Conservation (phyloP, 2,113 vertebrate genomes). For the human region DNA sequence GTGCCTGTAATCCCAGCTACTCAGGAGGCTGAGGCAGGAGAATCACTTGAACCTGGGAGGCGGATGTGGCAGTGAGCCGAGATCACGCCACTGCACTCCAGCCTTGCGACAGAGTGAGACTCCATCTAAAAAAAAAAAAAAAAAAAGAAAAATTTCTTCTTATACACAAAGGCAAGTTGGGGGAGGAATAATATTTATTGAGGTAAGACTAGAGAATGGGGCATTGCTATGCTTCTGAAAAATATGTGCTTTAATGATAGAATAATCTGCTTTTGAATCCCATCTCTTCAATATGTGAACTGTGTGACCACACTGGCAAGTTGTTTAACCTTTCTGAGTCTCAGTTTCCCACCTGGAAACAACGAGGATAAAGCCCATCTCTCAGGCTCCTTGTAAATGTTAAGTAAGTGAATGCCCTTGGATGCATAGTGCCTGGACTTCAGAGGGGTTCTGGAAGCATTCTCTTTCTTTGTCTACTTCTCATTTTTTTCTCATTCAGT, state of each 20-base stretch:
- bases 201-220: neutral
- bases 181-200: neutral
- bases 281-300: neutral
- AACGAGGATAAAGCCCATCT: neutral
- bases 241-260: neutral
- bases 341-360: neutral
- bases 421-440: neutral
- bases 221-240: neutral
- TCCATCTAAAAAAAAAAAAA: too few species aligned
- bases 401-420: neutral
- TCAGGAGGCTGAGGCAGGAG: too few species aligned
- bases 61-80: too few species aligned
- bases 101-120: too few species aligned
- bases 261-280: neutral
- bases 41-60: too few species aligned
- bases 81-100: too few species aligned
- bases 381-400: neutral
- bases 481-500: neutral
- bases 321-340: neutral
- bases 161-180: neutral
- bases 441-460: neutral
- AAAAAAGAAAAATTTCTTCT: neutral
- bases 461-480: neutral
- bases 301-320: neutral
- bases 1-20: too few species aligned